Evolutionary conservation across 2,888 invertebrate species (phyloP).

Genomic region (Metallyticus violacea): DNA sequence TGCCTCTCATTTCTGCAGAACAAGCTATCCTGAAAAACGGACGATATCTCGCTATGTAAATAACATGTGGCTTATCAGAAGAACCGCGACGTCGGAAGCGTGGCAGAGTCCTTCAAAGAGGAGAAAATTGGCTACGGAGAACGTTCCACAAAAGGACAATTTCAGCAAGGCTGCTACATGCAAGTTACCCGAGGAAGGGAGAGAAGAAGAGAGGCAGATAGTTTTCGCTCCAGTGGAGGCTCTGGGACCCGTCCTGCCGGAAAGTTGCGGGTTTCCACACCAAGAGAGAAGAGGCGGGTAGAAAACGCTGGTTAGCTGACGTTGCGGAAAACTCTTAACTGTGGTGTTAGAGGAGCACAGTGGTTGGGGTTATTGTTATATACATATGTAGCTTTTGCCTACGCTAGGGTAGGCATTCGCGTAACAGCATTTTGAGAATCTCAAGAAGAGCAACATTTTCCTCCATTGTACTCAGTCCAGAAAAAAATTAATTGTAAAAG

Average conservation of each 20-base stretch:
- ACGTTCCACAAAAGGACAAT: background rate
- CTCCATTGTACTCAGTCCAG: no score
- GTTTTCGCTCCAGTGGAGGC: slow-evolving; percentile 4
- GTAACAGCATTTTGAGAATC: background rate
- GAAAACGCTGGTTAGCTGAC: slow-evolving; percentile 12
- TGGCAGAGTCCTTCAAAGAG: background rate
- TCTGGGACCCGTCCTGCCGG: background rate
- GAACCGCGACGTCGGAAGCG: background rate
- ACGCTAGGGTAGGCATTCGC: background rate
- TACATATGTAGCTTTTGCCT: background rate
- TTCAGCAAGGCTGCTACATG: background rate
- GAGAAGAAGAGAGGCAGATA: background rate
- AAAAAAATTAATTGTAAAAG: no score
- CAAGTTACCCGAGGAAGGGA: background rate
- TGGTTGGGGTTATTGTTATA: background rate
- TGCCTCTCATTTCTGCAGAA: background rate
- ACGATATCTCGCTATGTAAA: background rate
- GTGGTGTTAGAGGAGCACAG: background rate
- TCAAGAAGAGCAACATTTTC: no score
- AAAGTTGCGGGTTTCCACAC: slow-evolving; percentile 12
- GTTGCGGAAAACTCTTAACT: slow-evolving; percentile 6
- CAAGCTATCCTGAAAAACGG: background rate
- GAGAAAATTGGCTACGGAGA: background rate
- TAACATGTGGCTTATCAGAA: background rate
- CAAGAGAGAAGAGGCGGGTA: background rate